Percentiles rank a stretch among this genome's conserved stretches.
These are phyloP conservation scores for Aphidius colemani DNA, from an alignment of 2,888 invertebrate species.

Conservation along the genomic window DNA sequence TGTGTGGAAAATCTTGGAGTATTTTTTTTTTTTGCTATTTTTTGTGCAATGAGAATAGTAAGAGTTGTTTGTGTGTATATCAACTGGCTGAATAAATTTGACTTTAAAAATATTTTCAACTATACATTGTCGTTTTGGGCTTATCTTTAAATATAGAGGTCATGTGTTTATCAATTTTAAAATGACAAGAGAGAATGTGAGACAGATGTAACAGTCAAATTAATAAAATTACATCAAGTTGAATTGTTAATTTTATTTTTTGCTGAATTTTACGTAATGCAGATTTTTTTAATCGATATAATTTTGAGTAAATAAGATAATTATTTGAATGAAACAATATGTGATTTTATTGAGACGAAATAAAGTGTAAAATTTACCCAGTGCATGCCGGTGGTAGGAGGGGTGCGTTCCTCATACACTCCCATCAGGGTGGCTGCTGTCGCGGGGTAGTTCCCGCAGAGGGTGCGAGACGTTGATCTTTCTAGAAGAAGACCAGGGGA, in stretches of 20 bases:
- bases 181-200: slow-evolving; percentile 1
- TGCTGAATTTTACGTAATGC: no score
- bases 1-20: slow-evolving; percentile 11
- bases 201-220: no score
- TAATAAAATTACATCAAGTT: no score
- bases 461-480: slow-evolving; percentile 53
- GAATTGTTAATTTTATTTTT: no score
- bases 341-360: not conserved
- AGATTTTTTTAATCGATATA: no score
- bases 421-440: slow-evolving; percentile 75
- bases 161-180: no score
- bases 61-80: slow-evolving; percentile 8
- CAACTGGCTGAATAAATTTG: no score
- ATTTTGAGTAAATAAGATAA: slow-evolving; percentile 31
- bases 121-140: no score
- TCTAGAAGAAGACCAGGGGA: slow-evolving; percentile 61
- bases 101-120: no score
- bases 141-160: no score
- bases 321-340: not conserved
- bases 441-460: slow-evolving; percentile 58
- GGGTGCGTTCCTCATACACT: slow-evolving; percentile 83
- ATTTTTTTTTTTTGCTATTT: slow-evolving; percentile 11
- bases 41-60: slow-evolving; percentile 19
- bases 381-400: slow-evolving; percentile 86
- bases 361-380: slow-evolving; percentile 70